Base-by-base conservation (phyloP, 2,888 invertebrate genomes). In the Pseudococcus viburni region DNA sequence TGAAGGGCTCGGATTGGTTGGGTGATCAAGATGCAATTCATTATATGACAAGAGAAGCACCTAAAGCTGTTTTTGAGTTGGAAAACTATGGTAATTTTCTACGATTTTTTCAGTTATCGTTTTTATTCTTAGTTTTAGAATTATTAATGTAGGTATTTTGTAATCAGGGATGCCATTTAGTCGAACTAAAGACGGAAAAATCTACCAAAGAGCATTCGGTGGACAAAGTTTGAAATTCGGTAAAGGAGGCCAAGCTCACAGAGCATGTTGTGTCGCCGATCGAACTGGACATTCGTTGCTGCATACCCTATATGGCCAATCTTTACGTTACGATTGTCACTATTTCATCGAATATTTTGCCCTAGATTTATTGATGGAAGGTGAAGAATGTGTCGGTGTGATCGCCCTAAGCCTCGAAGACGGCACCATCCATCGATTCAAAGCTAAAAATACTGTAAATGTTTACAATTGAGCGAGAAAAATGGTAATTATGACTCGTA, bases 291-390 rank as follows among this genome's bases (percentile, higher is more conserved):
- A 99, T 93, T 98, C 99, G 0, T 94, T 99, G 73, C 93, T 99
- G 73, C 99, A 99, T 93, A 99, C 99, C 0, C 93, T 99, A 5
- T 99, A 99, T 91, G 99, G 99, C 0, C 97, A 98, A 92, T 99
- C 98, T 0, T 93, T 99, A 90, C 95, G 97, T 90, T 99, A 98
- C 92, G 97, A 99, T 92, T 99, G 99, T 92, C 96, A 99, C 91
- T 99, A 99, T 92, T 99, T 99, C 91, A 95, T 99, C 89, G 99
- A 99, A 92, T 99, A 99, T 92, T 99, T 99, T 91, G 99, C 99
- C 0, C 92, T 99, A 90, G 99, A 99, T 93, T 93, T 99, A 90
- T 93, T 99, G 46, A 98, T 99, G 96, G 98, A 98, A 91, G 95
- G 96, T 86, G 98, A 97, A 11, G 96, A 96, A 90, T 99, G 99